phyloP scores from a whole-genome alignment of 2,113 vertebrate species.

The Lutjanus erythropterus region DNA sequence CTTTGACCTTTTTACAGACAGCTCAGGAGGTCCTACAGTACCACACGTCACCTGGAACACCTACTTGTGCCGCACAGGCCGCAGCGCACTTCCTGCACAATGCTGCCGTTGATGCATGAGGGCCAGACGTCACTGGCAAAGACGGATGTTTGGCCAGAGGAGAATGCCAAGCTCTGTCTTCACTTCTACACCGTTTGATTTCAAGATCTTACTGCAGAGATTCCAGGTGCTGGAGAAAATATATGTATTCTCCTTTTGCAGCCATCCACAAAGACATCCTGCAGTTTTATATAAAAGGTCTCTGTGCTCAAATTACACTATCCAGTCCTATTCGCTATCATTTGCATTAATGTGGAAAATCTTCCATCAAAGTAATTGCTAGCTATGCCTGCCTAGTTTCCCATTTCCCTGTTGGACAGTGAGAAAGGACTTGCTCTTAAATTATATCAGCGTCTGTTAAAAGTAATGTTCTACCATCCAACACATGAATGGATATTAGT shows the following conservation, averaged over 20 bases:
- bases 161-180: conserved; percentile 58
- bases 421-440: conserved; percentile 37
- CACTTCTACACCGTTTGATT: conserved; percentile 50
- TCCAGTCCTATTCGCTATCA: conserved; percentile 31
- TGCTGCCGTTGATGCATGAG: conserved; percentile 62
- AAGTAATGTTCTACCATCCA: conserved; percentile 29
- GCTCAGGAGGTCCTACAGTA: conserved; percentile 20
- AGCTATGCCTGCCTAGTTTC: conserved; percentile 30
- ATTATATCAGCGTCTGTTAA: conserved; percentile 46
- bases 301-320: conserved; percentile 33
- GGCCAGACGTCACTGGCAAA: conserved; percentile 49
- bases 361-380: conserved; percentile 53
- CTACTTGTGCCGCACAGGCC: conserved; percentile 16
- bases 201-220: conserved; percentile 36
- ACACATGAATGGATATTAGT: conserved; percentile 39
- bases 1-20: conserved; percentile 44
- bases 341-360: conserved; percentile 68
- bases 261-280: conserved; percentile 50
- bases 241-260: conserved; percentile 53
- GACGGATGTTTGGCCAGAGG: conserved; percentile 52
- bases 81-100: conserved; percentile 59
- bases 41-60: conserved; percentile 28
- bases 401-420: conserved; percentile 27
- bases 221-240: conserved; percentile 45
- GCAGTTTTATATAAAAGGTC: conserved; percentile 28